A percentile compares a stretch with the other conserved stretches of the same genome.
Evolutionary conservation across 1,140 invertebrate genomes (phyloP).

Genomic region (Nebria ingens): DNA sequence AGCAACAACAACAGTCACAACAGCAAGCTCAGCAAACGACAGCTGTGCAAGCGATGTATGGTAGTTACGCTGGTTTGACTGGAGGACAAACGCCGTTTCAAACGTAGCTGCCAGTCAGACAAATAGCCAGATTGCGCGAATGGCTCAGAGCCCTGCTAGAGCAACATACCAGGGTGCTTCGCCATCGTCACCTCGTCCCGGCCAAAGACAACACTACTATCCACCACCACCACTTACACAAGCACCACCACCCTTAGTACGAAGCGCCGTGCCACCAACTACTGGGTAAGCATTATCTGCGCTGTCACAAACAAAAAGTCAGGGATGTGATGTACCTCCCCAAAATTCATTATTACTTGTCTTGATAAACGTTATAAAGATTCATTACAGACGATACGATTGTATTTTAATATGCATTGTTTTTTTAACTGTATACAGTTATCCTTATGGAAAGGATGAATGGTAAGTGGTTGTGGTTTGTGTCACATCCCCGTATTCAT

Average conservation of each 20-base stretch:
- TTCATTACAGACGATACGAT: neutral
- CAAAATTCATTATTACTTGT: no score
- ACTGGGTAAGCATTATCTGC: conserved; percentile 12
- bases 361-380: no score
- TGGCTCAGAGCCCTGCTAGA: conserved; percentile 1
- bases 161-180: neutral
- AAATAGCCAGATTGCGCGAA: conserved; percentile 17
- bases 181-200: neutral
- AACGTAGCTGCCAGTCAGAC: conserved; percentile 31
- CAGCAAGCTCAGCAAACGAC: conserved; percentile 24
- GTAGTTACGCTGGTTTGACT: conserved; percentile 40
- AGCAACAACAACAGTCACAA: neutral
- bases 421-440: conserved; percentile 43
- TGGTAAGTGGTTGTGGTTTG: conserved; percentile 39
- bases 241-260: conserved; percentile 7
- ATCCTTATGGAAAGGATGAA: conserved; percentile 49
- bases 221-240: conserved; percentile 15
- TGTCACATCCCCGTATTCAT: neutral
- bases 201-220: conserved; percentile 18
- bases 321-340: no score
- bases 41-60: conserved; percentile 32
- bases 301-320: no score
- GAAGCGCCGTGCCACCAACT: conserved; percentile 1
- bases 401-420: conserved; percentile 23
- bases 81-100: conserved; percentile 39